Evolutionary conservation across 1,140 invertebrate species (phyloP).

Genomic region (Centruroides vittatus): DNA sequence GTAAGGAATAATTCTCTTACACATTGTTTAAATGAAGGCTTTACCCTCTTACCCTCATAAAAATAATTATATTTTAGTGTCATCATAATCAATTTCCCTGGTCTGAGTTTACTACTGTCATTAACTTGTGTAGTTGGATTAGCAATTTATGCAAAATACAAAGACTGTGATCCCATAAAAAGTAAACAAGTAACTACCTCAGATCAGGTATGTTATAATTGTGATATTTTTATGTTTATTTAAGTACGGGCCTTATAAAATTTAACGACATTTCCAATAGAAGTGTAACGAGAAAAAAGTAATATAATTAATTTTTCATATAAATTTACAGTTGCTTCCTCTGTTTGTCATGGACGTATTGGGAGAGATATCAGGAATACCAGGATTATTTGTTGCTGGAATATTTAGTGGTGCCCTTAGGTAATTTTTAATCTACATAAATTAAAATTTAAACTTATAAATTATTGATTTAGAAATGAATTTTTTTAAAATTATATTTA

Average conservation of each 20-base stretch:
- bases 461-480: too few species aligned
- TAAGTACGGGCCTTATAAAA: too few species aligned
- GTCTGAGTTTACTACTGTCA: not conserved
- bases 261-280: too few species aligned
- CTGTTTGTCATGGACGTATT: conserved; percentile 44
- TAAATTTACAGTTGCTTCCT: conserved; percentile 26
- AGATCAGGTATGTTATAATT: not conserved
- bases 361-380: conserved; percentile 49
- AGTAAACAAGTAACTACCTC: not conserved
- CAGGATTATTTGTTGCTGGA: conserved; percentile 77
- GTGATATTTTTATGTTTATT: too few species aligned
- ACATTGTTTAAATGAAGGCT: not conserved
- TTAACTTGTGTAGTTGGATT: not conserved
- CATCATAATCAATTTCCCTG: not conserved
- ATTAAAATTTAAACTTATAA: too few species aligned
- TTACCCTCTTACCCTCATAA: not conserved
- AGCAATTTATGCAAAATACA: not conserved
- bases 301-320: too few species aligned
- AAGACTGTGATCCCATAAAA: not conserved
- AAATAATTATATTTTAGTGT: not conserved
- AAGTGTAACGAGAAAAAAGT: too few species aligned
- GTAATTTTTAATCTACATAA: conserved; percentile 23
- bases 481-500: too few species aligned
- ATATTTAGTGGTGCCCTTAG: conserved; percentile 54
- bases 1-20: conserved; percentile 18